Evolutionary conservation across 2,888 invertebrate genomes (phyloP).

Genomic region (Serrognathus titanus): DNA sequence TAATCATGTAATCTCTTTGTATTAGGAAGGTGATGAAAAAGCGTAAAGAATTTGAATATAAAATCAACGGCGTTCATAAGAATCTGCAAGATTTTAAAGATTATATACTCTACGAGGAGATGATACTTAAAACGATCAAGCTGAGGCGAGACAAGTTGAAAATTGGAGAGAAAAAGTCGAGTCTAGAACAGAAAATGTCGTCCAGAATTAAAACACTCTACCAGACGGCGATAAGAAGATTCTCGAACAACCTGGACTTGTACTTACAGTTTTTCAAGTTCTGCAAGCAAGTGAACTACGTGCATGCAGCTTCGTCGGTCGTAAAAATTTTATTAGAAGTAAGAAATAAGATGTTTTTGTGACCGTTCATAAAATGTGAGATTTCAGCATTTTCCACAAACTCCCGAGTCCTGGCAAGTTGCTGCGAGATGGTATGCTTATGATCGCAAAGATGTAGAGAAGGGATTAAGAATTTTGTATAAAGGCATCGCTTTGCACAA

Average conservation of each 20-base stretch:
- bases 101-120: slow-evolving; percentile 69
- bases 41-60: slow-evolving; percentile 69
- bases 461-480: slow-evolving; percentile 68
- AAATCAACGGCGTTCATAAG: slow-evolving; percentile 65
- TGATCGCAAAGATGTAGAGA: slow-evolving; percentile 63
- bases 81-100: slow-evolving; percentile 66
- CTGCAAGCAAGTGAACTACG: slow-evolving; percentile 63
- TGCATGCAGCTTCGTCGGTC: slow-evolving; percentile 54
- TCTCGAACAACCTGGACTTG: slow-evolving; percentile 68
- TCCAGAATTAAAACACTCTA: slow-evolving; percentile 72
- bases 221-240: slow-evolving; percentile 64
- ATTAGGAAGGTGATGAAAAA: slow-evolving; percentile 65
- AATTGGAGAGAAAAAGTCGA: slow-evolving; percentile 59
- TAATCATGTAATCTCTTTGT: slow-evolving; percentile 22
- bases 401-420: slow-evolving; percentile 72
- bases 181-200: slow-evolving; percentile 67
- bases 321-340: slow-evolving; percentile 64
- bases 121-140: slow-evolving; percentile 63
- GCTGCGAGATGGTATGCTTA: slow-evolving; percentile 78
- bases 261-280: slow-evolving; percentile 80
- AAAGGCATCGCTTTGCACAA: slow-evolving; percentile 75
- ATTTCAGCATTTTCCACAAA: slow-evolving; percentile 64
- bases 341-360: slow-evolving; percentile 9
- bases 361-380: background rate
- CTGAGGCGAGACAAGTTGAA: slow-evolving; percentile 58